A percentile compares a stretch with the other conserved stretches of the same genome.
Evolutionary conservation across 1,140 invertebrate species (phyloP).

Genomic region (Arctopsyche grandis): DNA sequence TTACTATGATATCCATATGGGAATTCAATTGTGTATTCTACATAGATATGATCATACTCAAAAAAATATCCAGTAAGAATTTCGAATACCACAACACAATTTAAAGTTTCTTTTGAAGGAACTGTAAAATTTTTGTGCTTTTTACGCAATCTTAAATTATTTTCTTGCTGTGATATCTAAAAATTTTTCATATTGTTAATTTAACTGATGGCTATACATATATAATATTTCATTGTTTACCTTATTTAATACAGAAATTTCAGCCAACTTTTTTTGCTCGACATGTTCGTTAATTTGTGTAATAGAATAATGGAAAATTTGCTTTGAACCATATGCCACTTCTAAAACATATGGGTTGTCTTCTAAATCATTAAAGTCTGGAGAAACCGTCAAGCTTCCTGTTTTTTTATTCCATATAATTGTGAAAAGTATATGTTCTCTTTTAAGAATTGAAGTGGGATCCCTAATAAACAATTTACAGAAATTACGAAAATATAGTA

Average conservation of each 20-base stretch:
- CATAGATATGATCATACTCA: slow-evolving; percentile 62
- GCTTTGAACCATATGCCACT: slow-evolving; percentile 52
- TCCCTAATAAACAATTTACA: slow-evolving; percentile 56
- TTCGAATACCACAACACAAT: slow-evolving; percentile 57
- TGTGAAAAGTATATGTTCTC: slow-evolving; percentile 59
- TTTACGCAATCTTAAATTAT: slow-evolving; percentile 52
- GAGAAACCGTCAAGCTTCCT: slow-evolving; percentile 58
- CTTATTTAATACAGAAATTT: slow-evolving; percentile 24
- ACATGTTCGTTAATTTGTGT: slow-evolving; percentile 49
- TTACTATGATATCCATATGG: slow-evolving; percentile 42
- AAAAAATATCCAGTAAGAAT: slow-evolving; percentile 59
- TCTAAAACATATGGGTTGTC: slow-evolving; percentile 60
- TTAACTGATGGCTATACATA: too few species aligned
- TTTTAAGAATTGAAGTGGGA: slow-evolving; percentile 56
- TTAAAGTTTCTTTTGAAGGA: slow-evolving; percentile 57
- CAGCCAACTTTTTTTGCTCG: slow-evolving; percentile 10
- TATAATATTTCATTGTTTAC: neutral
- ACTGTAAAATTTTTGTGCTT: slow-evolving; percentile 56
- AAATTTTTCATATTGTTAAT: slow-evolving; percentile 2
- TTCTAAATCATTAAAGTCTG: slow-evolving; percentile 59
- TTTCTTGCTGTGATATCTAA: slow-evolving; percentile 39
- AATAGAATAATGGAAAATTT: slow-evolving; percentile 59
- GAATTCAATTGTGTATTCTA: slow-evolving; percentile 62
- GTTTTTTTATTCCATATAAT: slow-evolving; percentile 57
- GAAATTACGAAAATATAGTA: neutral